Percentiles rank a stretch among this genome's conserved stretches.
Evolutionary conservation across 2,797 vertebrate species (phyloP).

Genomic region (Liparis tanakae): DNA sequence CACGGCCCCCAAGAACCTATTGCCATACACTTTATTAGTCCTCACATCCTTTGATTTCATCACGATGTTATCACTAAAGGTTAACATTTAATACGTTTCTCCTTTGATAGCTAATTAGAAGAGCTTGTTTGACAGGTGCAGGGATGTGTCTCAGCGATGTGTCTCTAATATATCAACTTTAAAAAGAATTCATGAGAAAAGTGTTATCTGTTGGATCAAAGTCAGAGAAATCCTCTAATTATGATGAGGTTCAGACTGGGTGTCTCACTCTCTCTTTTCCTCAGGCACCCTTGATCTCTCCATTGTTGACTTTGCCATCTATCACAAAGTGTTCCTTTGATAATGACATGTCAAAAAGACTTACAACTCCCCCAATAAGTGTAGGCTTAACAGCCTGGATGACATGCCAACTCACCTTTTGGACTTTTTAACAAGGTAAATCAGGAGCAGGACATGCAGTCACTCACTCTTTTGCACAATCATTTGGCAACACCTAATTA

Average conservation of each 20-base stretch:
- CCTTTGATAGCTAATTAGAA: constrained; percentile 71
- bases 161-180: constrained; percentile 65
- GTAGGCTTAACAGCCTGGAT: constrained; percentile 74
- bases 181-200: constrained; percentile 56
- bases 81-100: constrained; percentile 52
- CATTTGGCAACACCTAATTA: constrained; percentile 78
- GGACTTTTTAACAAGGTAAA: constrained; percentile 79
- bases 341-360: constrained; percentile 87
- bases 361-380: constrained; percentile 78
- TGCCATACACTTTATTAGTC: constrained; percentile 18
- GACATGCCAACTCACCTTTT: constrained; percentile 81
- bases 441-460: constrained; percentile 57
- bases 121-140: constrained; percentile 61
- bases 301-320: constrained; percentile 71
- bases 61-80: constrained; percentile 48
- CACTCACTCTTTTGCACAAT: constrained; percentile 61
- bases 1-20: not conserved
- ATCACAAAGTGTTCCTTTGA: constrained; percentile 83
- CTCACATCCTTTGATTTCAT: constrained; percentile 35
- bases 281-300: constrained; percentile 66
- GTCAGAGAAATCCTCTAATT: constrained; percentile 75
- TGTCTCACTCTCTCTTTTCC: constrained; percentile 59
- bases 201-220: constrained; percentile 66
- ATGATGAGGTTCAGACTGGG: constrained; percentile 65
- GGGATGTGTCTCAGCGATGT: constrained; percentile 56